Conservation (phyloP, 2,888 invertebrate genomes). For the Pandemis cinnamomeana region DNA sequence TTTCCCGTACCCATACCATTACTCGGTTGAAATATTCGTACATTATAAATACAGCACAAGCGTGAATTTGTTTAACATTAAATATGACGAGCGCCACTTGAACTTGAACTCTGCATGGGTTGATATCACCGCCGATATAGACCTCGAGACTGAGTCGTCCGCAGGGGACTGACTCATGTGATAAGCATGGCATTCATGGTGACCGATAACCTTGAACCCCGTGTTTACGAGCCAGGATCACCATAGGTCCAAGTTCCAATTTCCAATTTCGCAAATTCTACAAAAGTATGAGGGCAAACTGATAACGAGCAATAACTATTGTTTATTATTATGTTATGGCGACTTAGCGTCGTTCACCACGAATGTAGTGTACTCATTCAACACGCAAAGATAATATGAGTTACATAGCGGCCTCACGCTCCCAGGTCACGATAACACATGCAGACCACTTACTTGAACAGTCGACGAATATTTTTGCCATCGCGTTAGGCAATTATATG, state of each 20-base stretch:
- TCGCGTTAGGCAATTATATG: not conserved
- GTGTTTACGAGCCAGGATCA: slow-evolving; percentile 19
- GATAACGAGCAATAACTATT: not conserved
- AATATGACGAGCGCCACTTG: slow-evolving; percentile 15
- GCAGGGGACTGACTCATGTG: slow-evolving; percentile 40
- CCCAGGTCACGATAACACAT: slow-evolving; percentile 23
- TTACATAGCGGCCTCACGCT: slow-evolving; percentile 12
- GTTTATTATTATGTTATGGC: slow-evolving; percentile 22
- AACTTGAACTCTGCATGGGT: slow-evolving; percentile 32
- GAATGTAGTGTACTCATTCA: slow-evolving; percentile 21
- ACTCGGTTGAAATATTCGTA: slow-evolving; percentile 29
- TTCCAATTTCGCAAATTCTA: slow-evolving; percentile 6
- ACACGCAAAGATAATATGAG: slow-evolving; percentile 32
- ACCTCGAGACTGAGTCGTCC: slow-evolving; percentile 25
- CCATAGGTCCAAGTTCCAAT: not conserved
- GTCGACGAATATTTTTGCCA: slow-evolving; percentile 14
- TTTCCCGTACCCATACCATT: slow-evolving; percentile 14
- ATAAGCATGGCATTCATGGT: slow-evolving; percentile 56
- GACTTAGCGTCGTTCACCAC: slow-evolving; percentile 26
- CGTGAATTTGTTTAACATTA: slow-evolving; percentile 24
- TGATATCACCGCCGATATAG: slow-evolving; percentile 16
- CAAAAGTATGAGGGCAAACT: slow-evolving; percentile 14
- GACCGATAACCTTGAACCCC: slow-evolving; percentile 52
- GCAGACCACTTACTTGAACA: slow-evolving; percentile 4
- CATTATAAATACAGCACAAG: slow-evolving; percentile 33